Evolutionary conservation across 2,888 invertebrate species (phyloP), one percentile per base, ranked within the genome.

Genomic region (Conus canariensis): DNA sequence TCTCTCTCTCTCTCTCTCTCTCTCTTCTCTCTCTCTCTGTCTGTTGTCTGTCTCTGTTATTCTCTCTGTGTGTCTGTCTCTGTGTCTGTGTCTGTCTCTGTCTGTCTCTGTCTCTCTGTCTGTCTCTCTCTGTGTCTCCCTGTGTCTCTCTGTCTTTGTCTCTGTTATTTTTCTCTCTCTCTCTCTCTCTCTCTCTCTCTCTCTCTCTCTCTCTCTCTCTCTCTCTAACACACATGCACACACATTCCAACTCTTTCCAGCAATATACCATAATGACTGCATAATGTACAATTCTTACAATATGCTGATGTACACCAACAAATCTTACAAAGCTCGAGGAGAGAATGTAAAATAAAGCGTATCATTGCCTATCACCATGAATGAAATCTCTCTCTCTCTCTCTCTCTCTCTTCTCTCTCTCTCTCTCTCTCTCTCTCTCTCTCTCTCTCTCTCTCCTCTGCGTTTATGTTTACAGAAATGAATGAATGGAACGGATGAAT

Each of bases 341-440:
- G 16, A 64, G 16, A 7, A 16, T 64, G 64, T 64, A 64, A 64
- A 64, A 64, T 64, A 64, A 12, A 7, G 64, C 64, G 12, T 74
- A 22, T 74, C 22, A 10, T 8, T 74, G n/a, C n/a, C 6, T 74
- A 0, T 74, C 74, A 64, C 60, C 60, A 14, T 16, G 12, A n/a
- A n/a, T n/a, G n/a, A n/a, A n/a, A n/a, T n/a, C n/a, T n/a, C n/a
- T n/a, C n/a, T n/a, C n/a, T n/a, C n/a, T 74, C n/a, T 74, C 74
- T 74, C 74, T 74, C n/a, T 74, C 74, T 74, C 74, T 74, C n/a
- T 74, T 70, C 70, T 70, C 70, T 70, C 70, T 70, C 70, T 70
- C 70, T 70, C 70, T 70, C 70, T 70, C 70, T 70, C 70, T 70
- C 70, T 70, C 70, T 70, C 70, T 70, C 70, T n/a, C 70, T 70